Conservation (phyloP, 2,888 invertebrate species). For the Odontocolon sp. region DNA sequence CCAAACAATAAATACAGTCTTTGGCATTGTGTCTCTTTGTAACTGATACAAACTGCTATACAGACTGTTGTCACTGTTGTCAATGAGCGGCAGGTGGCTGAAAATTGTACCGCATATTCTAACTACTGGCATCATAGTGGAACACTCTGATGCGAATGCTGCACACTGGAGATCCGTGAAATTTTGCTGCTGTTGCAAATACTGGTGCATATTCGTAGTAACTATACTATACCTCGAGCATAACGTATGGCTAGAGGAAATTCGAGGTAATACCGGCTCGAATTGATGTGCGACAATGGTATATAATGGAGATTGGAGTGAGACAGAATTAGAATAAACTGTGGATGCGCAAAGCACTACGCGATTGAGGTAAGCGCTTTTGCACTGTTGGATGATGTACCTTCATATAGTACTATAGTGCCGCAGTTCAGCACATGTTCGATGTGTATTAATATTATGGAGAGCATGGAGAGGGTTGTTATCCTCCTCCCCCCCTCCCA, state of each 20-base stretch:
- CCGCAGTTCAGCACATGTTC: too few species aligned
- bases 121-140: background rate
- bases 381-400: slow-evolving; percentile 22
- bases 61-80: too few species aligned
- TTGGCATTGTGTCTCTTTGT: too few species aligned
- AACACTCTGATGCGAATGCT: background rate
- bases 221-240: background rate
- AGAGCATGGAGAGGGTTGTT: background rate
- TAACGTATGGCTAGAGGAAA: slow-evolving; percentile 26
- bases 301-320: slow-evolving; percentile 16
- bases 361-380: slow-evolving; percentile 29
- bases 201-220: background rate
- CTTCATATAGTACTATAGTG: too few species aligned
- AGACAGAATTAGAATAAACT: slow-evolving; percentile 6
- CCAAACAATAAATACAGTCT: too few species aligned
- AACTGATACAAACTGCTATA: too few species aligned
- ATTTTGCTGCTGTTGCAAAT: slow-evolving; percentile 10
- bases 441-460: background rate
- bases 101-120: too few species aligned
- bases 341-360: background rate
- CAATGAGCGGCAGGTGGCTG: too few species aligned
- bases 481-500: too few species aligned
- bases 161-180: slow-evolving; percentile 5
- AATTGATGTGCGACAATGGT: slow-evolving; percentile 6
- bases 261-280: slow-evolving; percentile 20